A percentile compares a stretch with the other conserved stretches of the same genome.
Conservation (phyloP, 2,888 invertebrate species). For the Clanis bilineata region DNA sequence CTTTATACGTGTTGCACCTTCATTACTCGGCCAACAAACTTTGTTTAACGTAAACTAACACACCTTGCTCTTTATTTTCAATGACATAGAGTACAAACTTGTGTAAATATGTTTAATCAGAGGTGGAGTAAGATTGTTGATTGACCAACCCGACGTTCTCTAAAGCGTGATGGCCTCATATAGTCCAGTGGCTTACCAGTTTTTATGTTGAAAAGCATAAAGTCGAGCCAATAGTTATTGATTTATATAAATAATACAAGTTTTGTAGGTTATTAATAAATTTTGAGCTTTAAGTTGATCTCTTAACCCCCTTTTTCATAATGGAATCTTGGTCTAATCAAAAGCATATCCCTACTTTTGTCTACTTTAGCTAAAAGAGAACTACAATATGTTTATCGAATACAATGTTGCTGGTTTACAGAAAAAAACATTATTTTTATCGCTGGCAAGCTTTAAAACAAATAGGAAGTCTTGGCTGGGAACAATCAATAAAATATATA, state of each 20-base stretch:
- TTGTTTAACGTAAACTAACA: background rate
- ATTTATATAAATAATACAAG: background rate
- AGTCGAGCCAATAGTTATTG: constrained; percentile 14
- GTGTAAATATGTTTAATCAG: background rate
- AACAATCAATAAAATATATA: too few species aligned
- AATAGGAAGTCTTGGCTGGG: too few species aligned
- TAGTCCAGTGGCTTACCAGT: constrained; percentile 38
- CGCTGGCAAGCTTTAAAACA: too few species aligned
- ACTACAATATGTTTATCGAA: too few species aligned
- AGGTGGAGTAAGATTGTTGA: constrained; percentile 27
- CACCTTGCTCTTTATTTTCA: background rate
- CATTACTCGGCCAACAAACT: constrained; percentile 21
- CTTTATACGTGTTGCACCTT: constrained; percentile 18
- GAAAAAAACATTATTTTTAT: too few species aligned
- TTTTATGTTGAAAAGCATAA: constrained; percentile 36
- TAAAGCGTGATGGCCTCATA: constrained; percentile 34
- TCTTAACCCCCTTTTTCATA: too few species aligned
- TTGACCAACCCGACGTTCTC: constrained; percentile 45
- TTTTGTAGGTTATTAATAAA: background rate
- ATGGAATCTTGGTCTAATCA: too few species aligned
- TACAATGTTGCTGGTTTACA: too few species aligned
- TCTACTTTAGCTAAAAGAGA: too few species aligned
- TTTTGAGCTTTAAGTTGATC: too few species aligned
- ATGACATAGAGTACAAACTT: background rate
- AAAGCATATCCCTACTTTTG: too few species aligned